A percentile compares a stretch with the other conserved stretches of the same genome.
Evolutionary conservation across 2,113 vertebrate genomes (phyloP).

Genomic region (Gorsachius goisagi): DNA sequence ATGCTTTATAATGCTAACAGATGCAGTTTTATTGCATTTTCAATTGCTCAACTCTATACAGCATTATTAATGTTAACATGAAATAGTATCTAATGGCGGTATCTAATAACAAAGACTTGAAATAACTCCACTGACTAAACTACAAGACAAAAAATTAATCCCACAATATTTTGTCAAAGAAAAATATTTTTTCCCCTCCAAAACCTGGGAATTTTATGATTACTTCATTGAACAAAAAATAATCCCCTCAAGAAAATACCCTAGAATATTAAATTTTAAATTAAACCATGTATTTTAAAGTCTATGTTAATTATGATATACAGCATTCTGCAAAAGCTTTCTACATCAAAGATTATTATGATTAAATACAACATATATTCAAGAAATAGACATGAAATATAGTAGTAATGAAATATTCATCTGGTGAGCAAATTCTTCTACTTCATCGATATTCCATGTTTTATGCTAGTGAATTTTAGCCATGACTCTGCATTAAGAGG

Average conservation of each 20-base stretch:
- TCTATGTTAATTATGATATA: neutral
- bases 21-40: neutral
- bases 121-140: neutral
- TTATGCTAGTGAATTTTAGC: constrained; percentile 28
- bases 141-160: neutral
- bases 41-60: neutral
- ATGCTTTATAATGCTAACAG: neutral
- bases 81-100: neutral
- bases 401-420: constrained; percentile 52
- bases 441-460: constrained; percentile 35
- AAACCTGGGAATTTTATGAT: neutral
- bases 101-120: neutral
- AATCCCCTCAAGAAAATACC: neutral
- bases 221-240: neutral
- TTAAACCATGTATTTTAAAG: neutral
- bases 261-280: neutral
- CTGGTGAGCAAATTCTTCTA: neutral
- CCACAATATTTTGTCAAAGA: neutral
- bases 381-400: constrained; percentile 24
- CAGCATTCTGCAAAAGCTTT: neutral
- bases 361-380: neutral
- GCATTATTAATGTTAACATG: neutral
- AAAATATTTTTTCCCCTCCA: neutral
- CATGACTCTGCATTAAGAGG: constrained; percentile 7
- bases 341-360: constrained; percentile 26